Evolutionary conservation across 2,888 invertebrate genomes (phyloP), one percentile per base, ranked within the genome.

Genomic region (Spodoptera littoralis): DNA sequence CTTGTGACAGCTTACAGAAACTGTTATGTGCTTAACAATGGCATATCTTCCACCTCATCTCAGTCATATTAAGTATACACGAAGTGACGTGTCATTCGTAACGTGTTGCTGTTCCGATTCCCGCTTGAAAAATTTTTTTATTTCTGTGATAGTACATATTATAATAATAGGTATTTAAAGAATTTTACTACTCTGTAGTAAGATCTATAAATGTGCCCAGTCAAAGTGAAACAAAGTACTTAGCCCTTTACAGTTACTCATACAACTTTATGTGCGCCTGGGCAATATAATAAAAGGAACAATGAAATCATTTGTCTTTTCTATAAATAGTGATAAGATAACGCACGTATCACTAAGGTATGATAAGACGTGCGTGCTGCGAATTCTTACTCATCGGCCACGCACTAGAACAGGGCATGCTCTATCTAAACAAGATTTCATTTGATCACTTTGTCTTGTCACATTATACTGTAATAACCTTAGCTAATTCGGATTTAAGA

Each of bases 311-410:
- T 82, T 81, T 76, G 76, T 77, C 62, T 75, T 75, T 69, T 73
- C 77, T 79, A 80, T 76, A 76, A 80, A 80, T 79, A 76, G 66
- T 56, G 81, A 84, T 86, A 83, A 84, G 83, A 85, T 80, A 78
- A 53, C 59, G 63, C 53, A 47, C 65, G 69, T 85, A 85, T 81
- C 80, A 77, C 67, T 63, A 70, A 67, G 59, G 49, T 59, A 63
- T 45, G 85, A 88, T 87, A 88, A 82, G 72, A 67, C 65, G 54
- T 74, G 77, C 81, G 75, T 82, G 79, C 71, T 79, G 76, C 71
- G 59, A 84, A 85, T 82, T 80, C 71, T 81, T 81, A 78, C 67
- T 74, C 75, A 78, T 67, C 54, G 30, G 22, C 49, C 46, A 70
- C 56, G 66, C 50, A 71, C 59, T 60, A 61, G 53, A 64, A 71